These are phyloP conservation scores for Enhydra lutris DNA, from an alignment of 2,113 vertebrate genomes.

Conservation along the genomic window DNA sequence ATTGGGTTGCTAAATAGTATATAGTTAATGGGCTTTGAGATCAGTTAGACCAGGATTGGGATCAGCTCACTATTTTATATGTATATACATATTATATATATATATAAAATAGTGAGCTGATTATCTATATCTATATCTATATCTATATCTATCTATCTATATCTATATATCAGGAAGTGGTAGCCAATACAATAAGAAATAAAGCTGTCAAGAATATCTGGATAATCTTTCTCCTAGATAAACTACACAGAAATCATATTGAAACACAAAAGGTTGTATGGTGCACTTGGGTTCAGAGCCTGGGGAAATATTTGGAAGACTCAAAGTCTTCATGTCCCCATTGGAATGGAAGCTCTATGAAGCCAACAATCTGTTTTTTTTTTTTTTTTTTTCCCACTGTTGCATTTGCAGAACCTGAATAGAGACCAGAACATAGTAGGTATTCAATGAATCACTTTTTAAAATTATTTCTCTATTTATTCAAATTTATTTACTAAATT, in stretches of 20 bases:
- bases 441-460: background rate
- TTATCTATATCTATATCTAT: too few relatives aligned
- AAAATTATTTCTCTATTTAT: background rate
- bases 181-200: background rate
- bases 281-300: background rate
- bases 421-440: background rate
- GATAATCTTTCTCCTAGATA: background rate
- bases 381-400: background rate
- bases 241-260: background rate
- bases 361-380: background rate
- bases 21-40: background rate
- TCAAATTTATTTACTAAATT: too few relatives aligned
- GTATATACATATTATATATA: too few relatives aligned
- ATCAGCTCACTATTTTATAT: background rate
- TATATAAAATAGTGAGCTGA: too few relatives aligned
- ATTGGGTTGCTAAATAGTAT: background rate
- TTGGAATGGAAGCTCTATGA: background rate
- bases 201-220: background rate
- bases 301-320: background rate
- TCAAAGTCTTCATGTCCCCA: background rate
- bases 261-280: background rate
- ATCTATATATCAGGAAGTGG: background rate
- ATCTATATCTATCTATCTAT: too few relatives aligned
- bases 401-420: background rate
- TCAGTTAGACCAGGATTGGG: background rate